Conservation (phyloP, 2,113 vertebrate genomes). For the Chinchilla lanigera region DNA sequence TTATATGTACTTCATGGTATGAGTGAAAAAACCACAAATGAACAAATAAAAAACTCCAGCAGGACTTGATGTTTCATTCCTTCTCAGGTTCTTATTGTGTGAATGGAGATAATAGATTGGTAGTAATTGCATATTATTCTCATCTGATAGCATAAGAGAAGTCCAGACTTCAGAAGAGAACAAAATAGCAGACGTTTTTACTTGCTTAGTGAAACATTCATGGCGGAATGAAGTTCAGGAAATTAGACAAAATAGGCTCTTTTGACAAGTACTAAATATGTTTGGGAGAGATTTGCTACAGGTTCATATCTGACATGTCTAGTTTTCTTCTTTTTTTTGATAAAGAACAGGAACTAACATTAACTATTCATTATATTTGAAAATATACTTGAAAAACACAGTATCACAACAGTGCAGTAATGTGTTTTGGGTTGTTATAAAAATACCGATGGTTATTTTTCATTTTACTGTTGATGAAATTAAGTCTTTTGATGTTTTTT, state of each 20-base stretch:
- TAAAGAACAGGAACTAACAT: neutral
- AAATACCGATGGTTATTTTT: neutral
- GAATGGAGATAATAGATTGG: neutral
- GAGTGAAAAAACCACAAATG: neutral
- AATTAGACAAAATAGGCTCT: neutral
- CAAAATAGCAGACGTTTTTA: neutral
- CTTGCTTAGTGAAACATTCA: neutral
- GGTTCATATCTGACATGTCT: neutral
- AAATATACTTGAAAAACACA: neutral
- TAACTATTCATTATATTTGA: neutral
- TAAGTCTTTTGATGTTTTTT: constrained; percentile 21
- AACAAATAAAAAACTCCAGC: neutral
- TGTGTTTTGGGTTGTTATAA: neutral
- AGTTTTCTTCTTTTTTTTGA: neutral
- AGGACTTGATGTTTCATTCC: neutral
- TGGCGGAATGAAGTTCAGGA: neutral
- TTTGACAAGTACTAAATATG: neutral
- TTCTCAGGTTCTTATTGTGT: neutral
- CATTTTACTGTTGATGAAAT: neutral
- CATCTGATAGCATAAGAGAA: neutral
- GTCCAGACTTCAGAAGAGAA: neutral
- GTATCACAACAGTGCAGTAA: neutral
- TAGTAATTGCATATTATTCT: neutral
- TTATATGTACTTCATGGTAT: neutral
- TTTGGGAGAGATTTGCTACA: neutral